Evolutionary conservation across 2,888 invertebrate genomes (phyloP).

Genomic region (Rhagonycha lutea): DNA sequence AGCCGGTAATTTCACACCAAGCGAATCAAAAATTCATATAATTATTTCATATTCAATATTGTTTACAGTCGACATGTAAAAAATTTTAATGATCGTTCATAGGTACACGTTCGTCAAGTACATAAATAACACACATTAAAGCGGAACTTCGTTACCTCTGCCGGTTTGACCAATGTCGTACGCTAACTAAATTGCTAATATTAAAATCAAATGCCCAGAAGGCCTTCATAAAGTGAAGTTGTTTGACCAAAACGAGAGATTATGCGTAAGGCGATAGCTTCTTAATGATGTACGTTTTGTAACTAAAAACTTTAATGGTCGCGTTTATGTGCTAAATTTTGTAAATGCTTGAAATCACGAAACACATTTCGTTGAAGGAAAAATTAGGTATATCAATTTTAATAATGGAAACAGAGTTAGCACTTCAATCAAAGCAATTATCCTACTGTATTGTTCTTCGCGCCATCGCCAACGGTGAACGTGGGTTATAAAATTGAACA

Average conservation of each 20-base stretch:
- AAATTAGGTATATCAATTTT: not conserved
- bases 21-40: slow-evolving; percentile 2
- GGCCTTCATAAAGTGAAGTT: slow-evolving; percentile 13
- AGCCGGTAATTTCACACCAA: not conserved
- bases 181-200: slow-evolving; percentile 5
- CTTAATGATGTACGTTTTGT: slow-evolving; percentile 1
- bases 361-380: not conserved
- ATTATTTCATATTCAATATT: slow-evolving; percentile 6
- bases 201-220: slow-evolving; percentile 12
- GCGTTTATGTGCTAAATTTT: not conserved
- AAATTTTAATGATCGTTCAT: not conserved
- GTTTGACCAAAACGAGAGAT: slow-evolving; percentile 17
- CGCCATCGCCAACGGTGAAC: slow-evolving; percentile 20
- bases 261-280: slow-evolving; percentile 21
- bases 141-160: slow-evolving; percentile 9
- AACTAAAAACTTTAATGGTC: slow-evolving; percentile 10
- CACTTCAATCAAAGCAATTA: slow-evolving; percentile 24
- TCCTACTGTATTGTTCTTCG: slow-evolving; percentile 15
- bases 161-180: slow-evolving; percentile 8
- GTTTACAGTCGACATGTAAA: not conserved
- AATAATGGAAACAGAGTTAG: slow-evolving; percentile 24
- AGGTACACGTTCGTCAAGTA: not conserved
- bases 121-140: not conserved
- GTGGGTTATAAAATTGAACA: slow-evolving; percentile 22
- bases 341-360: not conserved